Percentiles rank a stretch among this genome's conserved stretches.
Conservation (phyloP, 2,888 invertebrate species). For the Chironomus tentans region DNA sequence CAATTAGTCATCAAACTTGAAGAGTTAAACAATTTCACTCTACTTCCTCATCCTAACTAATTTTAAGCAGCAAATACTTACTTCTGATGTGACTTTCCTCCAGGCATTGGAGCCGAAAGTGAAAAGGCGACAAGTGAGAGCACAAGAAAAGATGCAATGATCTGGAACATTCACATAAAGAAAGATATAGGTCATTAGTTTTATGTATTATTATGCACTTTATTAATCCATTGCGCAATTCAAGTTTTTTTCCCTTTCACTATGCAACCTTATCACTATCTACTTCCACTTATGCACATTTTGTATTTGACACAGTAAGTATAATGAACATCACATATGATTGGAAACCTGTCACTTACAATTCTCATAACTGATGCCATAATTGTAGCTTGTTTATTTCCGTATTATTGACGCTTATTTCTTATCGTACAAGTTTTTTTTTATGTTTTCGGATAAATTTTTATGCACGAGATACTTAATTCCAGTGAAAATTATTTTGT, state of each 20-base stretch:
- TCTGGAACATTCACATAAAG: background rate
- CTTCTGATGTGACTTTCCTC: background rate
- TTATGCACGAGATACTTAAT: background rate
- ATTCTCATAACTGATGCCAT: conserved; percentile 1
- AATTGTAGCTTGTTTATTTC: background rate
- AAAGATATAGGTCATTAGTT: background rate
- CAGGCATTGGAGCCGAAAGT: background rate
- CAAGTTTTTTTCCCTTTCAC: background rate
- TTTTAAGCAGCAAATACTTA: background rate
- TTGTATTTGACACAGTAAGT: background rate
- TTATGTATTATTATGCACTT: background rate
- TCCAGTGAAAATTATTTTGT: background rate
- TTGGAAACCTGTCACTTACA: background rate
- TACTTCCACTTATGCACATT: background rate
- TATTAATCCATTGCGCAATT: background rate
- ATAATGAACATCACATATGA: background rate
- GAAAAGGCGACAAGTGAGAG: background rate
- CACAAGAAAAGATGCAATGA: background rate
- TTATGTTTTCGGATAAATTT: background rate
- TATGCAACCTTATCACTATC: background rate
- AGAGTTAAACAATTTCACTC: too few species aligned
- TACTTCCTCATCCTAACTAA: too few species aligned
- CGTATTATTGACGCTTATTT: background rate
- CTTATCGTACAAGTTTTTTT: background rate
- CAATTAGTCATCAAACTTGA: too few species aligned